Conservation (phyloP, 2,797 vertebrate species). For the Anguilla anguilla region DNA sequence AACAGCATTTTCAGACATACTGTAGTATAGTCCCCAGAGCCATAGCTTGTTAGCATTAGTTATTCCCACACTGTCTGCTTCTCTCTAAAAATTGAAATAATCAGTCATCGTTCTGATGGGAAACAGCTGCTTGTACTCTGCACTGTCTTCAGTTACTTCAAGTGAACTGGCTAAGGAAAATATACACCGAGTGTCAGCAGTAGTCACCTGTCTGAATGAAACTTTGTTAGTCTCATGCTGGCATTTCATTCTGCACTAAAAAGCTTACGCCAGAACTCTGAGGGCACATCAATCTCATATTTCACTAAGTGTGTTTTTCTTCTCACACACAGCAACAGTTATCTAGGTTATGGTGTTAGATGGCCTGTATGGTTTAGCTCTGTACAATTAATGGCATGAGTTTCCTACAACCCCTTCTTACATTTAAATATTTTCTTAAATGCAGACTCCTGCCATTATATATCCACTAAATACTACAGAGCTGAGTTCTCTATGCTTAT, state of each 20-base stretch:
- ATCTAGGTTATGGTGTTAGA: background rate
- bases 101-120: background rate
- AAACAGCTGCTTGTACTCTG: conserved; percentile 11
- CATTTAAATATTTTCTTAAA: conserved; percentile 4
- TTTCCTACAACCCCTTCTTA: background rate
- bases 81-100: conserved; percentile 5
- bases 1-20: background rate
- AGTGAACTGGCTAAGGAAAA: conserved; percentile 7
- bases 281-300: background rate
- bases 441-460: background rate
- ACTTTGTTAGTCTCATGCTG: conserved; percentile 5
- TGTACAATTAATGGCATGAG: conserved; percentile 8
- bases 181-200: conserved; percentile 5
- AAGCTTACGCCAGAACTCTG: background rate
- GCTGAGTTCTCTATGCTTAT: background rate
- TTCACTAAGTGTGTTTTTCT: conserved; percentile 18
- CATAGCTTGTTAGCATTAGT: background rate
- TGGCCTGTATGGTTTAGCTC: background rate
- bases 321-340: conserved; percentile 14
- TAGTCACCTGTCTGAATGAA: conserved; percentile 12
- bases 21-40: background rate
- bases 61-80: background rate
- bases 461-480: background rate
- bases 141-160: background rate
- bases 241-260: background rate